A percentile compares a stretch with the other conserved stretches of the same genome.
phyloP scores from a whole-genome alignment of 1,140 invertebrate genomes.

The Trachymyrmex septentrionalis region DNA sequence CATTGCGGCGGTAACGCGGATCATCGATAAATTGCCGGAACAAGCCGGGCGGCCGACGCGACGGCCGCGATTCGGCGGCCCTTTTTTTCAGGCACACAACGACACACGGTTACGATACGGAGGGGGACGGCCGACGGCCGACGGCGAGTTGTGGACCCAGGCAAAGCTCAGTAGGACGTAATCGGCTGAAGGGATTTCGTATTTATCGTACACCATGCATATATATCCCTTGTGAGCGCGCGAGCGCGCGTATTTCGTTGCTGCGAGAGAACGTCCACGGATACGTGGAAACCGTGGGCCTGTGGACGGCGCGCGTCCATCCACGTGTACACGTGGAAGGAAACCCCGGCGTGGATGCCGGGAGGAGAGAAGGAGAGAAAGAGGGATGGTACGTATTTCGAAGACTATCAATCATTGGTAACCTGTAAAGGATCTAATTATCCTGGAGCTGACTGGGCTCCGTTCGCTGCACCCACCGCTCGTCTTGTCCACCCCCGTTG shows the following conservation, averaged over 20 bases:
- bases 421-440: conserved; percentile 80
- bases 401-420: conserved; percentile 80
- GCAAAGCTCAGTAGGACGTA: conserved; percentile 77
- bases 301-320: conserved; percentile 7
- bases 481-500: conserved; percentile 75
- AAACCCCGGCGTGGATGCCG: conserved; percentile 48
- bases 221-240: not conserved
- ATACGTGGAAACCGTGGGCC: not conserved
- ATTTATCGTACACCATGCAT: conserved; percentile 74
- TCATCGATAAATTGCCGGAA: conserved; percentile 46
- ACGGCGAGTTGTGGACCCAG: conserved; percentile 59
- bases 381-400: conserved; percentile 75
- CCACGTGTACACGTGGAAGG: conserved; percentile 52
- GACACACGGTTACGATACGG: conserved; percentile 35
- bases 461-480: conserved; percentile 75
- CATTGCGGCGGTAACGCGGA: conserved; percentile 28
- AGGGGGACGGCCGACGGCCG: conserved; percentile 45
- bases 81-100: conserved; percentile 62
- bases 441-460: conserved; percentile 78
- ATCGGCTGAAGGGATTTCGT: conserved; percentile 78
- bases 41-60: conserved; percentile 13
- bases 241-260: conserved; percentile 47
- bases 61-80: conserved; percentile 21
- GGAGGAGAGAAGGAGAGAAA: conserved; percentile 25
- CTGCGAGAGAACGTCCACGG: conserved; percentile 2